A percentile compares a stretch with the other conserved stretches of the same genome.
Conservation (phyloP, 2,888 invertebrate species). For the Tenthredo livida region DNA sequence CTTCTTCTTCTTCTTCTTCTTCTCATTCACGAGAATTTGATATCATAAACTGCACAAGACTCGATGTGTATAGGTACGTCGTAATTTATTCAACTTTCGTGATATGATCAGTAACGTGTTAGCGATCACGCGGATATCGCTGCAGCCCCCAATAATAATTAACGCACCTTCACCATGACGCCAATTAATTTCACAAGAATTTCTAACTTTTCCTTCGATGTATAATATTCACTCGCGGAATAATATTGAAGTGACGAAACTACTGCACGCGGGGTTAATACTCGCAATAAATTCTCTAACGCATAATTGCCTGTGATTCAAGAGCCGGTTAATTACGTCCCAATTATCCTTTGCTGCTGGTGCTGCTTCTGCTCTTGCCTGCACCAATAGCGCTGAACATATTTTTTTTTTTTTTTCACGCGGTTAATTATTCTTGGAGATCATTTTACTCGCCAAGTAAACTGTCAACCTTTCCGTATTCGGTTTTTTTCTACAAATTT, state of each 20-base stretch:
- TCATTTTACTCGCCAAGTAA: not conserved
- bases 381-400: not conserved
- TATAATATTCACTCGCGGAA: not conserved
- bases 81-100: not conserved
- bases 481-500: not conserved
- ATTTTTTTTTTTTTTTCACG: not conserved
- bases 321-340: conserved; percentile 26
- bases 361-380: not conserved
- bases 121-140: not conserved
- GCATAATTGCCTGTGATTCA: conserved; percentile 31
- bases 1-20: not conserved
- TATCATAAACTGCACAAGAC: not conserved
- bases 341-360: conserved; percentile 1
- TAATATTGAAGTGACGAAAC: conserved; percentile 26
- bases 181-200: conserved; percentile 8
- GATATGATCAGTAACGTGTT: not conserved
- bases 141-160: not conserved
- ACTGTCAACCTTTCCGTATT: not conserved
- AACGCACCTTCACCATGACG: not conserved
- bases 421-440: conserved; percentile 1
- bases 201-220: not conserved
- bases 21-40: not conserved
- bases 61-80: not conserved
- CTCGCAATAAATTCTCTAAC: conserved; percentile 15
- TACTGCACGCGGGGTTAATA: conserved; percentile 24